A percentile compares a stretch with the other conserved stretches of the same genome.
Evolutionary conservation across 2,797 vertebrate genomes (phyloP).

Genomic region (Smutsia temminckii): DNA sequence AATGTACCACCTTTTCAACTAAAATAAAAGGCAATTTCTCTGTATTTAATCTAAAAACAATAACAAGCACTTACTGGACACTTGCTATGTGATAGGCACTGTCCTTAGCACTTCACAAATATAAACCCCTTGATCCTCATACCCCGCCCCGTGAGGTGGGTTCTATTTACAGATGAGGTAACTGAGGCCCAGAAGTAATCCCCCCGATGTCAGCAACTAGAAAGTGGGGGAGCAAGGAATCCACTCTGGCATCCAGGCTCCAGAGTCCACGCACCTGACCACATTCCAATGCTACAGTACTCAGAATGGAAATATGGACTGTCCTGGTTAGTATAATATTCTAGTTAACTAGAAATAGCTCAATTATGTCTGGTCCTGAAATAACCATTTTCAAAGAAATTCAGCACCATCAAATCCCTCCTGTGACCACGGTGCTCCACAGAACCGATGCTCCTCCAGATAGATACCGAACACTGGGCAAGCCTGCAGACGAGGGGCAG

Average conservation of each 20-base stretch:
- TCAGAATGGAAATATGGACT: background rate
- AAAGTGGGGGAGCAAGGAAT: background rate
- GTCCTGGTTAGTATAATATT: background rate
- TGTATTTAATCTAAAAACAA: background rate
- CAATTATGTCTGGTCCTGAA: background rate
- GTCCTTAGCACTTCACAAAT: background rate
- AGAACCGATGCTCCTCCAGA: background rate
- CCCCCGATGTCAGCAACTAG: background rate
- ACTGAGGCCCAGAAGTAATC: background rate
- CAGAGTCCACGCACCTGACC: background rate
- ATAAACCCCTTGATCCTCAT: background rate
- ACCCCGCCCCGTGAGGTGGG: background rate
- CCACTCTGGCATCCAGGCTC: background rate
- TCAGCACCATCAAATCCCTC: background rate
- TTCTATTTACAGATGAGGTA: background rate
- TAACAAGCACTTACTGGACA: background rate
- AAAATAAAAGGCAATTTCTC: constrained; percentile 33
- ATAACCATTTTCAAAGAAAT: background rate
- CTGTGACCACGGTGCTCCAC: accelerated
- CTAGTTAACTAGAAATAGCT: background rate
- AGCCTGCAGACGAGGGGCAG: background rate
- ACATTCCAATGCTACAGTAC: background rate
- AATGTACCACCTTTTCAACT: background rate
- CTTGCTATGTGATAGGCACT: background rate
- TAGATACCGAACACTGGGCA: accelerated